A percentile compares a stretch with the other conserved stretches of the same genome.
These are phyloP conservation scores for Burhinus oedicnemus DNA, from an alignment of 2,113 vertebrate genomes.

Conservation along the genomic window DNA sequence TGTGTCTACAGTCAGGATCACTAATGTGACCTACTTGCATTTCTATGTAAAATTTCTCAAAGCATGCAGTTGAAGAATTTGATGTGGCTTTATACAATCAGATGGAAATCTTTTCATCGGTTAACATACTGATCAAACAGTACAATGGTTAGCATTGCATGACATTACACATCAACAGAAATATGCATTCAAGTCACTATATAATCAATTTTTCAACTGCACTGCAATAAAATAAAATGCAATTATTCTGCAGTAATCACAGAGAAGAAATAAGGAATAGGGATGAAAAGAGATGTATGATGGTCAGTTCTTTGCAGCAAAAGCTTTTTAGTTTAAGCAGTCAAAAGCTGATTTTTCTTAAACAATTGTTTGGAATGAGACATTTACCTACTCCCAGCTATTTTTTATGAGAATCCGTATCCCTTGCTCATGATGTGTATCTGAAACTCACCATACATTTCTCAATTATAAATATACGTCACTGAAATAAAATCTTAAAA, in stretches of 20 bases:
- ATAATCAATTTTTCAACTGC: neutral
- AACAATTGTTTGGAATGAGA: neutral
- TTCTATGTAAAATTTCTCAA: neutral
- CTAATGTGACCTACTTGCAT: slow-evolving; percentile 1
- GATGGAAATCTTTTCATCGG: neutral
- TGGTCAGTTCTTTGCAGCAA: neutral
- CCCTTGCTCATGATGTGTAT: neutral
- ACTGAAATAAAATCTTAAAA: neutral
- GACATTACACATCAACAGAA: neutral
- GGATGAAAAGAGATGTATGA: neutral
- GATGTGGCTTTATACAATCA: neutral
- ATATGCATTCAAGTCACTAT: neutral
- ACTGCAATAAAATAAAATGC: neutral
- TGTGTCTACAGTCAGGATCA: neutral
- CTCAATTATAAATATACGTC: neutral
- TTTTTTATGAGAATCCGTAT: neutral
- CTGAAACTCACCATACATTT: neutral
- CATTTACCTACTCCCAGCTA: neutral
- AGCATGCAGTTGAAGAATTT: neutral
- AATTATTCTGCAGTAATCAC: neutral
- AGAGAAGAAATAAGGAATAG: neutral
- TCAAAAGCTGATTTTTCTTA: neutral
- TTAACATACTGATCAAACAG: neutral
- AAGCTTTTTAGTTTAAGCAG: neutral
- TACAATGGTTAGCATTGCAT: neutral